Evolutionary conservation across 2,113 vertebrate species (phyloP).

Genomic region (Corythornis vintsioides): DNA sequence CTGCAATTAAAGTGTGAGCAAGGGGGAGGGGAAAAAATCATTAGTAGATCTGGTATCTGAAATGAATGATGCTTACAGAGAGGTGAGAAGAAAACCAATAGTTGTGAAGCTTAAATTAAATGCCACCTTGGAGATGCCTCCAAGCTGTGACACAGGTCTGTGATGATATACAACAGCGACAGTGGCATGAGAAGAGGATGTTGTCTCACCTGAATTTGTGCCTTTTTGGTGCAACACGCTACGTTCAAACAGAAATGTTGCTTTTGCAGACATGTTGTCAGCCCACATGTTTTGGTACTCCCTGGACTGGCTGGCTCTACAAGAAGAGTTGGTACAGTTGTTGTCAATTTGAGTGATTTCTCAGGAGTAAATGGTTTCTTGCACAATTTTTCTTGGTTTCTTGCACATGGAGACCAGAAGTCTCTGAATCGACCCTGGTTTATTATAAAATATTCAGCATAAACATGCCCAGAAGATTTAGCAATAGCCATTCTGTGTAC

Average conservation of each 20-base stretch:
- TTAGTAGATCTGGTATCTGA: slow-evolving; percentile 70
- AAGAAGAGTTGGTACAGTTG: background rate
- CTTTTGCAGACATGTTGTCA: background rate
- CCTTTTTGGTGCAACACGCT: fast-evolving
- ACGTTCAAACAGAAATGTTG: background rate
- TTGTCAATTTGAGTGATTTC: background rate
- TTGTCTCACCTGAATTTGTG: background rate
- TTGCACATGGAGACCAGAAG: background rate
- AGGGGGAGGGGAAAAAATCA: slow-evolving; percentile 54
- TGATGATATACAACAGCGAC: background rate
- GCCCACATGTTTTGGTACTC: background rate
- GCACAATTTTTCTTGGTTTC: background rate
- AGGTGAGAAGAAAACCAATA: slow-evolving; percentile 76
- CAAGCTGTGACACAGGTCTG: background rate
- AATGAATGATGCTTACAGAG: slow-evolving; percentile 70
- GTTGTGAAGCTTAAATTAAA: slow-evolving; percentile 70
- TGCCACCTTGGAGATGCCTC: slow-evolving; percentile 57
- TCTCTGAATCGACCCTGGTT: background rate
- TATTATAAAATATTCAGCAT: background rate
- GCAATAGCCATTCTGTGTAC: background rate
- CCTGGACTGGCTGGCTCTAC: background rate
- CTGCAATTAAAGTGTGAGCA: slow-evolving; percentile 76
- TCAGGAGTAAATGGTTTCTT: background rate
- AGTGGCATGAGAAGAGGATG: background rate
- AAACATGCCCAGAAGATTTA: background rate